phyloP scores from a whole-genome alignment of 2,888 invertebrate species.

The Leptinotarsa tumamoca region DNA sequence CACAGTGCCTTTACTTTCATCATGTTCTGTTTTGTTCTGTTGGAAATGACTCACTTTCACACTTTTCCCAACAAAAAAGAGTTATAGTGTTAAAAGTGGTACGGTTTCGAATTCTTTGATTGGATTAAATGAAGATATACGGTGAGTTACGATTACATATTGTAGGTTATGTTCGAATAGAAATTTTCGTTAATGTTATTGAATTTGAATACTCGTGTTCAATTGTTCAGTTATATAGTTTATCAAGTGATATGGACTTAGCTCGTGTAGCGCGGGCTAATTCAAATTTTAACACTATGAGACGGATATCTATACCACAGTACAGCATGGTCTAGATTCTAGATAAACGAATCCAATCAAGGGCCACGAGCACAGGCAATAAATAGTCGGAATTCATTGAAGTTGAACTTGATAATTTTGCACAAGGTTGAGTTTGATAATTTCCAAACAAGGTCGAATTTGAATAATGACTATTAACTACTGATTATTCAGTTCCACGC shows the following conservation, averaged over 20 bases:
- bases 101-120: neutral
- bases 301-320: too few relatives aligned
- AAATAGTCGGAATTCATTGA: neutral
- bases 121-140: conserved; percentile 12
- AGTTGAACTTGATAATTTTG: neutral
- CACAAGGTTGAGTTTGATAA: neutral
- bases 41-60: conserved; percentile 44
- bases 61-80: conserved; percentile 28
- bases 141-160: conserved; percentile 7
- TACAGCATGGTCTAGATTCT: neutral
- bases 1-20: conserved; percentile 34
- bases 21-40: conserved; percentile 40
- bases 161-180: conserved; percentile 3
- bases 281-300: neutral
- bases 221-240: neutral
- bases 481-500: neutral
- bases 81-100: conserved; percentile 34
- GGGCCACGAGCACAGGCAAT: neutral
- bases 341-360: neutral
- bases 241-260: neutral
- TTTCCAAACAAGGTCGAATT: conserved; percentile 1
- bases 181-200: neutral
- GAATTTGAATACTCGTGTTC: neutral
- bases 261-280: neutral
- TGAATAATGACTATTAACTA: neutral